These are phyloP conservation scores for Spodoptera littoralis DNA, from an alignment of 2,888 invertebrate species.

Conservation along the genomic window DNA sequence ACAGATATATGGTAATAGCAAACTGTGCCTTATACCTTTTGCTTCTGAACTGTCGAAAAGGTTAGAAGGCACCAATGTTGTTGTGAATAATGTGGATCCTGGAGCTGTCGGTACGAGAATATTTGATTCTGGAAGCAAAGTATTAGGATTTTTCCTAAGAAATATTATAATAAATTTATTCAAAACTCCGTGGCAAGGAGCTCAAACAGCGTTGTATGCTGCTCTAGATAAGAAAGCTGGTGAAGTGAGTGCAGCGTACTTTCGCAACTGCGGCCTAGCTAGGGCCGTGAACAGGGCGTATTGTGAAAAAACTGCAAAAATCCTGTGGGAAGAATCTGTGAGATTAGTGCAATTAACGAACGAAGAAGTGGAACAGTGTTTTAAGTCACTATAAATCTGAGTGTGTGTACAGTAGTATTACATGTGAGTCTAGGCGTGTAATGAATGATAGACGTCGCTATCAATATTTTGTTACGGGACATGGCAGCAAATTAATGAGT, in stretches of 20 bases:
- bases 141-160: conserved; percentile 83
- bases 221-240: conserved; percentile 85
- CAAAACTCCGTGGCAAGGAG: conserved; percentile 92
- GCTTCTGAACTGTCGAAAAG: conserved; percentile 91
- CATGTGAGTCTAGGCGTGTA: no score
- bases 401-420: no score
- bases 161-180: conserved; percentile 87
- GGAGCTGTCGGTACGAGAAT: conserved; percentile 94
- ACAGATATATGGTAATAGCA: conserved; percentile 87
- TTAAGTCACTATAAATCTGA: conserved; percentile 13
- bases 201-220: conserved; percentile 92
- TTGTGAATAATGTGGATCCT: conserved; percentile 94
- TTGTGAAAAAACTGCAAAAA: conserved; percentile 90
- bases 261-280: conserved; percentile 91
- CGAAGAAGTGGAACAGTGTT: conserved; percentile 89
- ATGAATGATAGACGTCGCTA: no score
- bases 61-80: conserved; percentile 90
- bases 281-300: conserved; percentile 86
- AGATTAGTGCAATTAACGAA: conserved; percentile 89
- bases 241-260: conserved; percentile 91
- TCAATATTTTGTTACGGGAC: no score
- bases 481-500: no score
- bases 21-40: conserved; percentile 92
- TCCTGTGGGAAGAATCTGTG: conserved; percentile 93
- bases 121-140: conserved; percentile 85